Evolutionary conservation across 2,888 invertebrate genomes (phyloP), one percentile per base, ranked within the genome.

Genomic region (Itoplectis maculator): DNA sequence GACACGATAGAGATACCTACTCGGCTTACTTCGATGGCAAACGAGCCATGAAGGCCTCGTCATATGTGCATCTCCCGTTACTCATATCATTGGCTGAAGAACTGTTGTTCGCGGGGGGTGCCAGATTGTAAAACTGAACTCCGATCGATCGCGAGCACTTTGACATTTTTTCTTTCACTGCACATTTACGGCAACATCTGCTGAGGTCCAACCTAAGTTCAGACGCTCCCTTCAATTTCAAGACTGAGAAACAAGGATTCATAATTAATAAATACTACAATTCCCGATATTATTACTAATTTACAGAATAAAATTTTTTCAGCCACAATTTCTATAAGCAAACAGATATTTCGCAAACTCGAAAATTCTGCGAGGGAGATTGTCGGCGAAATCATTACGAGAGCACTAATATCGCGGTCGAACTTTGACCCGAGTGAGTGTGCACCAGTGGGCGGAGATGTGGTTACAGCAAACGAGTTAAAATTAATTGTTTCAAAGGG

Each of bases 21-120:
- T 81, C 69, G 69, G 79, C 79, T 84, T 82, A 87, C 86, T 87
- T 85, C 86, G 83, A 77, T 80, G 88, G 80, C 84, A 90, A 92
- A 91, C 91, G 91, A 91, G 89, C 91, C 91, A 83, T 91, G 88
- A 90, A 91, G 88, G 87, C 88, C 88, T 79, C 88, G 90, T 91
- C 91, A 89, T 90, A 91, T 91, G 91, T 87, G 90, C 91, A 85
- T 83, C 85, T 82, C 69, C 85, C 70, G 81, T 86, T 88, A 87
- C 88, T 80, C 79, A 72, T 86, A 83, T 84, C 79, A 81, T 84
- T 81, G 79, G 40, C 65, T 72, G 59, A 13, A 59, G 40, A 61
- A 75, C 56, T 56, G 37, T 72, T 77, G 65, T 37, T 15, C 61
- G 42, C 68, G 37, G 51, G 59, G 49, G 69, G 37, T 45, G 54